Evolutionary conservation across 2,888 invertebrate genomes (phyloP).

Genomic region (Ophion ventricosus): DNA sequence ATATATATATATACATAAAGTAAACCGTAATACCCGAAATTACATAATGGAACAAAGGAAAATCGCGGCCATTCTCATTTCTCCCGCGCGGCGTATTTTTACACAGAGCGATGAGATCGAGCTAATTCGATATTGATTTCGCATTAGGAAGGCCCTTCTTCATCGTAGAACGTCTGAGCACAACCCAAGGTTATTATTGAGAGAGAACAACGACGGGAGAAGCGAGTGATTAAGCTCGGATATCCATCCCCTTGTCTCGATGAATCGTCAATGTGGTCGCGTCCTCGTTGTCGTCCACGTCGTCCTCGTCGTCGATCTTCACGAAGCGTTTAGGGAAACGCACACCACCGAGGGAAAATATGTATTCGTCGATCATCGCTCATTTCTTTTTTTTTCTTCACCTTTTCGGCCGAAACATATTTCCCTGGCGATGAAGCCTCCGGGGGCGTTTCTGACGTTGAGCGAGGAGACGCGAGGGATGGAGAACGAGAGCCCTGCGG

Average conservation of each 20-base stretch:
- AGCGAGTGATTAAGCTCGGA: constrained; percentile 15
- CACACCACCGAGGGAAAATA: constrained; percentile 3
- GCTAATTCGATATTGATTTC: constrained; percentile 81
- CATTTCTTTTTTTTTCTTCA: not conserved
- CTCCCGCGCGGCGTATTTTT: constrained; percentile 1
- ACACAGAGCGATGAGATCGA: constrained; percentile 53
- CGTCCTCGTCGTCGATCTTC: not conserved
- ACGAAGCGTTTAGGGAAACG: constrained; percentile 6
- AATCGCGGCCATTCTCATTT: constrained; percentile 20
- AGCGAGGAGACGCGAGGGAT: not conserved
- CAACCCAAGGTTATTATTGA: constrained; percentile 68
- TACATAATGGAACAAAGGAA: constrained; percentile 29
- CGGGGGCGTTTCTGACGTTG: constrained; percentile 7
- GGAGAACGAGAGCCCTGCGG: not conserved
- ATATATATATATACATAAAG: no score
- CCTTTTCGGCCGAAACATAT: constrained; percentile 24
- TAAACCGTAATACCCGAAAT: constrained; percentile 24
- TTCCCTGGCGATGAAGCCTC: constrained; percentile 13
- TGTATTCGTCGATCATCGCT: not conserved
- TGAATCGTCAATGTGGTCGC: not conserved
- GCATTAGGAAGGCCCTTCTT: constrained; percentile 72
- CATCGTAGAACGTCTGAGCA: constrained; percentile 55
- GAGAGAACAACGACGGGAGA: constrained; percentile 69
- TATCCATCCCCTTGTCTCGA: not conserved
- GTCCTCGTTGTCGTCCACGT: constrained; percentile 3